Base-by-base conservation (phyloP, 2,113 vertebrate species). In the Orthochromis indermauri region DNA sequence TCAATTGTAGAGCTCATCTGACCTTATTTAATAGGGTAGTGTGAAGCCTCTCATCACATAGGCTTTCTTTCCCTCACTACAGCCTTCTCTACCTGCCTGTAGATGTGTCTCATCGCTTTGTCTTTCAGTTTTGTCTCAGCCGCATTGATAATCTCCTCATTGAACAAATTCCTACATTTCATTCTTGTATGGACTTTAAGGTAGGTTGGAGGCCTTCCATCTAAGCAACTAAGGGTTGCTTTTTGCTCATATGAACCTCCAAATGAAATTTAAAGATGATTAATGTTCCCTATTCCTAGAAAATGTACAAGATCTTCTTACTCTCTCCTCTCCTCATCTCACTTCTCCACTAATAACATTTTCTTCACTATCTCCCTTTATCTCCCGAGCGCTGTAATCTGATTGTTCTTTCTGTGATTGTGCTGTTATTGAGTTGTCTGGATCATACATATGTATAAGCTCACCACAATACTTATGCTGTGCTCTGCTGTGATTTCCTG, bases 371-470 rank as follows among this genome's bases (percentile, higher is more conserved):
- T 91, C 93, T 90, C 87, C 91, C 89, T 94, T 90, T 95, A 87
- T 95, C 91, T 96, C 89, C 91, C 81, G 76, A 91, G 88, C 86
- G 71, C 89, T 85, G 84, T 96, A 97, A 97, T 96, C 94, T 93
- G 87, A 96, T 97, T 96, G 93, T 94, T 94, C 90, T 88, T 89
- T 85, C 89, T 92, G 85, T 91, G 95, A 94, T 94, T 93, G 89
- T 90, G 87, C 92, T 91, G 81, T 95, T 96, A 97, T 96, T 96
- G 96, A 94, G 96, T 96, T 97, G 94, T 88, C 88, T 42, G 49
- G 85, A 94, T 95, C 94, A 95, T 96, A 96, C 95, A 96, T 96
- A 96, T 97, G 95, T 96, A 96, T 95, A 96, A 96, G 93, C 94
- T 90, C 86, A 89, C 89, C 80, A 55, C 87, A 85, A 88, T 88